Evolutionary conservation across 2,113 vertebrate genomes (phyloP).

Genomic region (Lucifuga dentata): DNA sequence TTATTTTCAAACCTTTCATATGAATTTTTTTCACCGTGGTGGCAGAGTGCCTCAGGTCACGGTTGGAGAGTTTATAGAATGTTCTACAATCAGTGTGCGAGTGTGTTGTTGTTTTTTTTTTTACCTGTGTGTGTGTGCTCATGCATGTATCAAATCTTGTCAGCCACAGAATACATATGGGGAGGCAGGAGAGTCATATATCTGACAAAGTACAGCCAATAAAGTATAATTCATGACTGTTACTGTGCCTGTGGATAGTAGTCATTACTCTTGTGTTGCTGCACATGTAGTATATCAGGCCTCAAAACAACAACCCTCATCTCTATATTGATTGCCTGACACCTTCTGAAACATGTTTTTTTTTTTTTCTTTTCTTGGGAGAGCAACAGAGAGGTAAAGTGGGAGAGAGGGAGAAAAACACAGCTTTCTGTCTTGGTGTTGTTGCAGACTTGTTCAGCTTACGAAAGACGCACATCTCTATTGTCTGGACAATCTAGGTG

Average conservation of each 20-base stretch:
- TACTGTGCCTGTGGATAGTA: slow-evolving; percentile 73
- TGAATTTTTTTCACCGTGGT: slow-evolving; percentile 42
- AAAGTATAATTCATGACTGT: slow-evolving; percentile 80
- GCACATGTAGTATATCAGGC: slow-evolving; percentile 67
- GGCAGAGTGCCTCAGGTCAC: slow-evolving; percentile 62
- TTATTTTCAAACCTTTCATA: slow-evolving; percentile 74
- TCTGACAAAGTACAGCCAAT: slow-evolving; percentile 78
- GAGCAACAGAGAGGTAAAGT: slow-evolving; percentile 18
- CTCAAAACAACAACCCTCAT: slow-evolving; percentile 79
- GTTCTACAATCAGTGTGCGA: slow-evolving; percentile 43
- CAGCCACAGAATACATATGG: slow-evolving; percentile 65
- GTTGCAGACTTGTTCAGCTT: background rate
- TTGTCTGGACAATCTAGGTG: background rate
- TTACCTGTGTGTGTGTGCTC: slow-evolving; percentile 21
- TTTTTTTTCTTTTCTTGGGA: slow-evolving; percentile 31
- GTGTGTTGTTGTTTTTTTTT: background rate
- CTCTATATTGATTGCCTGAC: slow-evolving; percentile 76
- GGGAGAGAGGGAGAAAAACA: slow-evolving; percentile 21
- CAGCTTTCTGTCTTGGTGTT: slow-evolving; percentile 6
- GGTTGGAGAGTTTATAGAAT: slow-evolving; percentile 63
- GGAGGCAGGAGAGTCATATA: slow-evolving; percentile 75
- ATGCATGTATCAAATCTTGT: slow-evolving; percentile 72
- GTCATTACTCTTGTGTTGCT: slow-evolving; percentile 78
- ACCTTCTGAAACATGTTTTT: slow-evolving; percentile 55
- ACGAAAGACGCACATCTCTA: background rate